Conservation (phyloP, 2,797 vertebrate species). For the Tympanoctomys barrerae region DNA sequence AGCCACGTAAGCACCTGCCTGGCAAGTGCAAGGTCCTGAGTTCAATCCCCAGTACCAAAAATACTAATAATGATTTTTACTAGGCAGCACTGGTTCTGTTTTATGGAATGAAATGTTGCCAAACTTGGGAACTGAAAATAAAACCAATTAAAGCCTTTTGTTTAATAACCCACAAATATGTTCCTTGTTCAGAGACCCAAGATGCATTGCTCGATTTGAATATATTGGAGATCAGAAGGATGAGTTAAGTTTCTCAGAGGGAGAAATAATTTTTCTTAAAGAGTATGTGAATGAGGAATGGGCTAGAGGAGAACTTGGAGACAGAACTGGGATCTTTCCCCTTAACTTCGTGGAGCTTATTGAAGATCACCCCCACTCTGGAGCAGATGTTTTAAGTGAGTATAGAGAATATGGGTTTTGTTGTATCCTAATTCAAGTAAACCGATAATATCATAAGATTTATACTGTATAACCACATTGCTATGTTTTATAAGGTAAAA, state of each 20-base stretch:
- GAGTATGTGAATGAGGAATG: constrained; percentile 95
- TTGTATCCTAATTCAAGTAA: constrained; percentile 35
- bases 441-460: background rate
- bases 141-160: background rate
- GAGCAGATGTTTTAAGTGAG: constrained; percentile 87
- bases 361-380: constrained; percentile 89
- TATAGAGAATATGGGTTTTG: constrained; percentile 11
- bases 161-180: constrained; percentile 25
- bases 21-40: too few relatives aligned
- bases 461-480: background rate
- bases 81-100: background rate
- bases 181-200: constrained; percentile 90
- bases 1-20: too few relatives aligned
- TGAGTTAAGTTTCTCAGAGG: constrained; percentile 96
- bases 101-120: background rate
- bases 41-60: too few relatives aligned
- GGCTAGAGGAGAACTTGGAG: constrained; percentile 92
- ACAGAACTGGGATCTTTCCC: constrained; percentile 92
- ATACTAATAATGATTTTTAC: background rate
- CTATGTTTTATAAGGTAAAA: background rate
- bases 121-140: background rate
- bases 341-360: constrained; percentile 95
- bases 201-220: constrained; percentile 95
- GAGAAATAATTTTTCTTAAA: constrained; percentile 94
- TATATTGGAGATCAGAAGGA: constrained; percentile 94